Evolutionary conservation across 2,797 vertebrate genomes (phyloP), one percentile per base, ranked within the genome.

Genomic region (Lophius americanus): DNA sequence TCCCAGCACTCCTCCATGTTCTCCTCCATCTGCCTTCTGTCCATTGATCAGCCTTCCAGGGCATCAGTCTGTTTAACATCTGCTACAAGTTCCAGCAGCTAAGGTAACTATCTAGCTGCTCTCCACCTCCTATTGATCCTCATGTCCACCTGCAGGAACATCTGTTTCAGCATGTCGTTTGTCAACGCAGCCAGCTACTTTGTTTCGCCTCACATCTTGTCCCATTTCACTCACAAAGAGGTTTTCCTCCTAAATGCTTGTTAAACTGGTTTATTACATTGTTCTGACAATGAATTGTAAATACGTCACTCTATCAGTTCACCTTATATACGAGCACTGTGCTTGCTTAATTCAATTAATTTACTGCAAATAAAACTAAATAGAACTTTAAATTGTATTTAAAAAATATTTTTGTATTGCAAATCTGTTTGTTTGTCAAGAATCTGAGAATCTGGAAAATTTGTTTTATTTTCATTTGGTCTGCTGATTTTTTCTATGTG

Each of bases 21-120:
- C 82, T 89, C 76, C 90, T 92, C 93, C 93, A 94, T 94, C 93
- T 94, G 93, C 92, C 91, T 92, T 81, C 87, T 89, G 90, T 92
- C 89, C 93, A 93, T 93, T 94, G 91, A 94, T 95, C 93, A 94
- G 90, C 88, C 90, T 93, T 92, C 86, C 90, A 90, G 91, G 91
- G 91, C 92, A 93, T 93, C 91, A 92, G 92, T 93, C 91, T 93
- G 93, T 85, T 92, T 93, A 93, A 93, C 93, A 94, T 94, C 94
- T 95, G 94, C 91, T 94, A 87, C 91, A 85, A 90, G 89, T 92
- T 90, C 76, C 89, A 88, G 84, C 82, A 90, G 92, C 93, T 93
- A 92, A 94, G 93, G 93, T 94, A 94, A 94, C 92, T 93, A 90
- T 83, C 90, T 88, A 68, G 80, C 88, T 89, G 89, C 89, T 90